Conservation (phyloP, 1,140 invertebrate genomes). For the Ridgeia piscesae region DNA sequence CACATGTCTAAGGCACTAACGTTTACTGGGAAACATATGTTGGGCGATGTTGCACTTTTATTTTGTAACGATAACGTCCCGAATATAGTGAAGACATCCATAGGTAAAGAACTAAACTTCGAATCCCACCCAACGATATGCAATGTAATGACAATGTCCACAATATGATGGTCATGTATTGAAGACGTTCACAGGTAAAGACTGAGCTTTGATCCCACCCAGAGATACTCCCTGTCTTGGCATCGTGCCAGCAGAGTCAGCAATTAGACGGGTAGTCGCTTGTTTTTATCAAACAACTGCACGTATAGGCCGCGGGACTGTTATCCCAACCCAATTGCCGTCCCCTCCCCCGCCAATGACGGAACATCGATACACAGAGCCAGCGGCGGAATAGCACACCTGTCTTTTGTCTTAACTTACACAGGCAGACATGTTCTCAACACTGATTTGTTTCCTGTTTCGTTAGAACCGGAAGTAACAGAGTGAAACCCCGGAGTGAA, state of each 20-base stretch:
- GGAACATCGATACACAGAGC: not conserved
- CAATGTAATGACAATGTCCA: no score
- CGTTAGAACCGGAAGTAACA: not conserved
- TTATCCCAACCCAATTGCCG: not conserved
- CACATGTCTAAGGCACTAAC: no score
- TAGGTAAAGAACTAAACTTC: no score
- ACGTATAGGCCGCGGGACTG: not conserved
- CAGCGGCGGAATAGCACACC: not conserved
- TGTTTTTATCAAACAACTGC: not conserved
- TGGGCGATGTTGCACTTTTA: no score
- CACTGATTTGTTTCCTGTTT: not conserved
- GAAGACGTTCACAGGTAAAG: no score
- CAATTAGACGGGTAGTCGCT: not conserved
- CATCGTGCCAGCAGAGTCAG: not conserved
- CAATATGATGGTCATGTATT: no score
- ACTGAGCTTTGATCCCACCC: no score
- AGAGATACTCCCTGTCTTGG: no score
- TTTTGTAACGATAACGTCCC: no score
- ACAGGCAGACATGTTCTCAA: not conserved
- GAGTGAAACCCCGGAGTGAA: not conserved
- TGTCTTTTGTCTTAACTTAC: not conserved
- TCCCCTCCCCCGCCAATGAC: not conserved
- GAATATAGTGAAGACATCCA: no score
- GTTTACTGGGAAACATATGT: no score
- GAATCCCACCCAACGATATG: no score